These are phyloP conservation scores for Parelbella ahira DNA, from an alignment of 2,888 invertebrate genomes.

Conservation along the genomic window DNA sequence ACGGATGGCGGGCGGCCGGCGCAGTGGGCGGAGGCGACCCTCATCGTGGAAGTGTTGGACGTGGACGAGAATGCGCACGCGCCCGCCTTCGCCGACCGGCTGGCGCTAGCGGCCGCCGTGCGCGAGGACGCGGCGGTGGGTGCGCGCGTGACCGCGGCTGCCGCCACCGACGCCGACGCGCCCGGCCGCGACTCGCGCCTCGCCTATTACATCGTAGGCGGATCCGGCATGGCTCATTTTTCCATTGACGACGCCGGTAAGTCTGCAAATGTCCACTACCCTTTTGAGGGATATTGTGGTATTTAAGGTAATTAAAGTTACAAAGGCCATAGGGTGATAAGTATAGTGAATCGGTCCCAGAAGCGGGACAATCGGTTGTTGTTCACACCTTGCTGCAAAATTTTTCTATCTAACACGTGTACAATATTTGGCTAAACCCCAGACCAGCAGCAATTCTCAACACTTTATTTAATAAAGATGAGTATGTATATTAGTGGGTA, in stretches of 20 bases:
- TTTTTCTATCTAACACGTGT: no score
- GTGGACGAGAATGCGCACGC: constrained; percentile 95
- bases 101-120: constrained; percentile 86
- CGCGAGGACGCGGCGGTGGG: constrained; percentile 90
- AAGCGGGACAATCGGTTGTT: no score
- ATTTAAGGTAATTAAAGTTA: no score
- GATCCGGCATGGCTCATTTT: constrained; percentile 95
- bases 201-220: constrained; percentile 92
- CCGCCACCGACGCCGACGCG: constrained; percentile 89
- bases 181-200: constrained; percentile 90
- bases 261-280: no score
- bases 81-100: constrained; percentile 89
- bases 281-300: no score
- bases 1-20: constrained; percentile 92
- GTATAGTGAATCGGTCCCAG: no score
- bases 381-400: no score
- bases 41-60: constrained; percentile 93
- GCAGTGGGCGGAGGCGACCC: constrained; percentile 87
- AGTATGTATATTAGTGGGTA: no score
- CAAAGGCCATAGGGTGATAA: no score
- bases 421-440: no score
- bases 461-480: no score
- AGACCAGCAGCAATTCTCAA: no score
- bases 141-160: constrained; percentile 87
- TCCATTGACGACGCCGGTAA: constrained; percentile 93